phyloP scores from a whole-genome alignment of 2,113 vertebrate genomes.

The Lophotis ruficrista region DNA sequence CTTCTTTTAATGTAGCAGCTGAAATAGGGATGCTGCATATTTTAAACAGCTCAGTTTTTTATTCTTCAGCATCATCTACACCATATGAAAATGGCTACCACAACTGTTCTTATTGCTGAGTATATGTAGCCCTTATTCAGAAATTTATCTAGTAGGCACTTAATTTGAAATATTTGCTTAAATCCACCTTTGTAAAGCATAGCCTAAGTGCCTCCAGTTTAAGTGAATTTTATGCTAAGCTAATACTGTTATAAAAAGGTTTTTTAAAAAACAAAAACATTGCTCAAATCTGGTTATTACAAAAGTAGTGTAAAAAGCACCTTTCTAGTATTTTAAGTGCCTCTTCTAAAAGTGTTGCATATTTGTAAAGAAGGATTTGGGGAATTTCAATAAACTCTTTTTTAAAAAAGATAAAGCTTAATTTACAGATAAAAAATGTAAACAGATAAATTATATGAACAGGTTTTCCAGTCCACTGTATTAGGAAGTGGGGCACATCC shows the following conservation, averaged over 20 bases:
- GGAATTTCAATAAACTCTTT: neutral
- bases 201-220: neutral
- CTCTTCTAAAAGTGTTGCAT: neutral
- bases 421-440: neutral
- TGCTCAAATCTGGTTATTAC: neutral
- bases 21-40: neutral
- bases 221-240: neutral
- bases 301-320: neutral
- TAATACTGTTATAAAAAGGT: neutral
- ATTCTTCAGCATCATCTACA: neutral
- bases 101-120: neutral
- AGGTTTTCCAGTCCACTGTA: neutral
- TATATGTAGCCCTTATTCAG: neutral
- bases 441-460: neutral
- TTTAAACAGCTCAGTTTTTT: neutral
- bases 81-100: neutral
- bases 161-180: neutral
- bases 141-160: neutral
- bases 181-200: neutral
- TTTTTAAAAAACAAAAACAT: neutral
- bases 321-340: neutral
- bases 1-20: neutral
- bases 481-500: neutral
- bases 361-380: neutral
- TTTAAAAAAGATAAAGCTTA: neutral